Evolutionary conservation across 1,140 invertebrate genomes (phyloP).

Genomic region (Drosophila albomicans): DNA sequence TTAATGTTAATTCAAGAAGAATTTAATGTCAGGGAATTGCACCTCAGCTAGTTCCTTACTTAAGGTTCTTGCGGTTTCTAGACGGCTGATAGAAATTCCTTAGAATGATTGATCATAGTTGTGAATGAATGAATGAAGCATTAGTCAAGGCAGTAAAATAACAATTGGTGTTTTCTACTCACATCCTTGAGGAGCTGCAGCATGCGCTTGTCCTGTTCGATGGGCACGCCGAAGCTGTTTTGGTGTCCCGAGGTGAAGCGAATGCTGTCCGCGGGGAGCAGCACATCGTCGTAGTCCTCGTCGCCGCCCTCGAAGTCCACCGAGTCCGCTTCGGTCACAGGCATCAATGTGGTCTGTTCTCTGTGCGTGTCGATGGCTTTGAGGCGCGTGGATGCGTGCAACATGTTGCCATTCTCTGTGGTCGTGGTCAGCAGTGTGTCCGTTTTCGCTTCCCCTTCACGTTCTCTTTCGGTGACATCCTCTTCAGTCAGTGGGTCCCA

Average conservation of each 20-base stretch:
- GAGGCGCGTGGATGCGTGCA: conserved; percentile 68
- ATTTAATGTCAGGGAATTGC: too few species aligned
- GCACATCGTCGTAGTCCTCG: conserved; percentile 64
- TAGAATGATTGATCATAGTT: not conserved
- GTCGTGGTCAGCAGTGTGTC: conserved; percentile 20
- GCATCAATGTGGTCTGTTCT: conserved; percentile 34
- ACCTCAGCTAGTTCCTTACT: too few species aligned
- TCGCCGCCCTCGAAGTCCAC: conserved; percentile 39
- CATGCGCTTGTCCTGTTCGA: conserved; percentile 86
- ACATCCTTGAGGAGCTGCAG: conserved; percentile 83
- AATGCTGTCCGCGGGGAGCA: conserved; percentile 76
- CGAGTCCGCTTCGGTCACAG: conserved; percentile 10
- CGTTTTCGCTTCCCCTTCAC: not conserved
- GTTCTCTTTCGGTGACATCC: conserved; percentile 19
- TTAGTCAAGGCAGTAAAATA: not conserved
- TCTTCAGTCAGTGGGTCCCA: conserved; percentile 38
- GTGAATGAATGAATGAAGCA: not conserved
- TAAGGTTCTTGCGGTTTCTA: too few species aligned
- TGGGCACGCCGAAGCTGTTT: conserved; percentile 87
- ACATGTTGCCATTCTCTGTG: conserved; percentile 23
- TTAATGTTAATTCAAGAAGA: too few species aligned
- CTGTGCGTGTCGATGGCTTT: conserved; percentile 44
- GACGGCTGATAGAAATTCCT: too few species aligned
- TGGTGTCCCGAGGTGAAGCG: conserved; percentile 87
- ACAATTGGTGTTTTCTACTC: conserved; percentile 40